Conservation (phyloP, 1,140 invertebrate species). For the Drosophila bocki region DNA sequence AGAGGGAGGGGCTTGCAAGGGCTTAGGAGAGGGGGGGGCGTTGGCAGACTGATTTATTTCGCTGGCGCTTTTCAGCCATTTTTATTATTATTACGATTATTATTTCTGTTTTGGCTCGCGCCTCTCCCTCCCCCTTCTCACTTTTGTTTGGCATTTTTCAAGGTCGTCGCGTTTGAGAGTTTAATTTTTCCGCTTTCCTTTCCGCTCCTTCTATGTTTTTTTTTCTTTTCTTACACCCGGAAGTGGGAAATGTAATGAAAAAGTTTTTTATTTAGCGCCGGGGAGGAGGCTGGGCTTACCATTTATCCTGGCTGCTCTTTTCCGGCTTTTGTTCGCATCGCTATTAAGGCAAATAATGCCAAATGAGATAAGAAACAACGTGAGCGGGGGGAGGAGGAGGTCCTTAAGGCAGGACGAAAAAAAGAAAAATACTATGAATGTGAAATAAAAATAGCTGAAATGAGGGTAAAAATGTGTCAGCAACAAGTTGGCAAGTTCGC, state of each 20-base stretch:
- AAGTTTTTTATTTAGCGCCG: conserved; percentile 68
- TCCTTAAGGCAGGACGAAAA: conserved; percentile 1
- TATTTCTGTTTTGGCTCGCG: conserved; percentile 64
- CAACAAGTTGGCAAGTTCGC: conserved; percentile 78
- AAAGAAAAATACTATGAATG: conserved; percentile 12
- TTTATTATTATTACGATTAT: conserved; percentile 82
- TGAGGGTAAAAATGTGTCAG: conserved; percentile 46
- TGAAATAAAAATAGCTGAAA: conserved; percentile 15
- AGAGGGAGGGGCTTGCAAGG: background rate
- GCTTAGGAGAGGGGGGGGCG: background rate
- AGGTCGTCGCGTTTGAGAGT: conserved; percentile 67
- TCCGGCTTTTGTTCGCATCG: conserved; percentile 40
- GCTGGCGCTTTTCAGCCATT: conserved; percentile 71
- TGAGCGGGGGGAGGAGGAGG: background rate
- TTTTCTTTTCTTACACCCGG: conserved; percentile 36
- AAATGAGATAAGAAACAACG: conserved; percentile 73
- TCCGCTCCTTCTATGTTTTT: background rate
- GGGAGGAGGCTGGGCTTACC: conserved; percentile 9
- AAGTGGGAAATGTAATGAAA: conserved; percentile 81
- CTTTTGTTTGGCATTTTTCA: conserved; percentile 60
- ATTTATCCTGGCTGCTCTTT: conserved; percentile 24
- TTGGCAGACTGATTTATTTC: conserved; percentile 77
- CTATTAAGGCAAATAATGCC: conserved; percentile 80
- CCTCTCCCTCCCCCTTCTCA: background rate
- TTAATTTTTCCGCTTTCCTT: conserved; percentile 39